phyloP scores from a whole-genome alignment of 2,113 vertebrate genomes.

The Dissostichus mawsoni region DNA sequence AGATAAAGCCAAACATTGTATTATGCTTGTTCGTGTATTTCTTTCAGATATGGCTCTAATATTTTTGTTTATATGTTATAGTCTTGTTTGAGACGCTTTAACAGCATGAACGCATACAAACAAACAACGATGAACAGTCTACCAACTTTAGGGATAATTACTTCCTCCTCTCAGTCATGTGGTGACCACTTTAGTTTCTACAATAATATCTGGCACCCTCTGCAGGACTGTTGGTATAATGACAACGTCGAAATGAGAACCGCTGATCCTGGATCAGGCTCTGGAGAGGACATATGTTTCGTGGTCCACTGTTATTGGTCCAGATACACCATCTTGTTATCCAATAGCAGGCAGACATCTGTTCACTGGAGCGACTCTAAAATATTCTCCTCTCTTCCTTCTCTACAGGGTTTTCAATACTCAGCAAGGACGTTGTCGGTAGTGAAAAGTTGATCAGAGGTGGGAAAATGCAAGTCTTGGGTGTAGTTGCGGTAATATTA shows the following conservation, averaged over 20 bases:
- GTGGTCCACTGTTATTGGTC: constrained; percentile 84
- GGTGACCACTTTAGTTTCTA: not conserved
- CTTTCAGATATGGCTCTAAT: not conserved
- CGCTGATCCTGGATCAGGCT: constrained; percentile 59
- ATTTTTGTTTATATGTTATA: not conserved
- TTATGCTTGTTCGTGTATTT: not conserved
- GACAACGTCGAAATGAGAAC: not conserved
- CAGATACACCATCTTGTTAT: constrained; percentile 11
- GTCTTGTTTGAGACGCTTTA: too few relatives aligned
- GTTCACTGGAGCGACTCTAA: constrained; percentile 88
- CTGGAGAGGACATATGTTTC: constrained; percentile 64
- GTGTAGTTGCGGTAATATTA: constrained; percentile 50
- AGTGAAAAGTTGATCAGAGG: not conserved
- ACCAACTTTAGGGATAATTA: too few relatives aligned
- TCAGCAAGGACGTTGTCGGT: not conserved
- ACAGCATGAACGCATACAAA: too few relatives aligned
- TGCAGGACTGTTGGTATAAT: not conserved
- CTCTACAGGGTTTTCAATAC: constrained; percentile 10
- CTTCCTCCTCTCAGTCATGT: too few relatives aligned
- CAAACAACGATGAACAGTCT: too few relatives aligned
- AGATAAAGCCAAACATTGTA: too few relatives aligned
- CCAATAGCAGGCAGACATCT: constrained; percentile 86
- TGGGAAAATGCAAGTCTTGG: constrained; percentile 66
- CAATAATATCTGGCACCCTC: constrained; percentile 16
- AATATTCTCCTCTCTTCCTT: constrained; percentile 71